Conservation (phyloP, 2,113 vertebrate genomes). For the Polyodon spathula region DNA sequence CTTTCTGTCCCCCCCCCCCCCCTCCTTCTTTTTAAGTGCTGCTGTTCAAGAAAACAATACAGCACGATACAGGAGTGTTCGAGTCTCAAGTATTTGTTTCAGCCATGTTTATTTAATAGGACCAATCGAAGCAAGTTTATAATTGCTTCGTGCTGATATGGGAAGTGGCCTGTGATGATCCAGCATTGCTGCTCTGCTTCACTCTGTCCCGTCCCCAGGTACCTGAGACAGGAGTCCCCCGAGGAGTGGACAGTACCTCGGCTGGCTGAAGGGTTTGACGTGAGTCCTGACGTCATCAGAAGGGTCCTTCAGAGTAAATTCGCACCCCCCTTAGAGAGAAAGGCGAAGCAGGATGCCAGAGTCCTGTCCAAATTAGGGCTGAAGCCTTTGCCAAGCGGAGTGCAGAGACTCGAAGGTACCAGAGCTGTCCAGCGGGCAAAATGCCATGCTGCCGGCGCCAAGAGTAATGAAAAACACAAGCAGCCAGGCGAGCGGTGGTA, state of each 20-base stretch:
- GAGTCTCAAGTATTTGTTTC: too few species aligned
- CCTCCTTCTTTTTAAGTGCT: too few species aligned
- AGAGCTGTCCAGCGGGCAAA: not conserved
- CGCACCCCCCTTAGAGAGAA: constrained; percentile 39
- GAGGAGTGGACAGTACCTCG: constrained; percentile 70
- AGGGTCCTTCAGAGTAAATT: constrained; percentile 68
- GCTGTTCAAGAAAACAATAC: too few species aligned
- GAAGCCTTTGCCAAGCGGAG: constrained; percentile 24
- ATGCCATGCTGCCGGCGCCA: constrained; percentile 23
- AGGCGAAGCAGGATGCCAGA: constrained; percentile 57
- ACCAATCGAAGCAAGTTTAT: too few species aligned
- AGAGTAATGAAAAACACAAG: constrained; percentile 10
- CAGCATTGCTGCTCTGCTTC: not conserved
- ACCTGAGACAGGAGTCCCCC: constrained; percentile 64
- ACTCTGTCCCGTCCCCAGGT: constrained; percentile 40
- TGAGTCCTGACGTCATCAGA: constrained; percentile 57
- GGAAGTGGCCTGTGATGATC: not conserved
- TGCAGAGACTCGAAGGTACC: constrained; percentile 12
- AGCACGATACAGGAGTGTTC: too few species aligned
- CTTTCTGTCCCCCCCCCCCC: constrained; percentile 12
- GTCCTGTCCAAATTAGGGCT: constrained; percentile 24
- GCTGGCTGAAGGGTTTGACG: constrained; percentile 73
- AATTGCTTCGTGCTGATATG: too few species aligned
- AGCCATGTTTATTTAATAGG: too few species aligned
- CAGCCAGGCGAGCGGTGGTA: constrained; percentile 15